Evolutionary conservation across 2,797 vertebrate species (phyloP).

Genomic region (Pseudopleuronectes americanus): DNA sequence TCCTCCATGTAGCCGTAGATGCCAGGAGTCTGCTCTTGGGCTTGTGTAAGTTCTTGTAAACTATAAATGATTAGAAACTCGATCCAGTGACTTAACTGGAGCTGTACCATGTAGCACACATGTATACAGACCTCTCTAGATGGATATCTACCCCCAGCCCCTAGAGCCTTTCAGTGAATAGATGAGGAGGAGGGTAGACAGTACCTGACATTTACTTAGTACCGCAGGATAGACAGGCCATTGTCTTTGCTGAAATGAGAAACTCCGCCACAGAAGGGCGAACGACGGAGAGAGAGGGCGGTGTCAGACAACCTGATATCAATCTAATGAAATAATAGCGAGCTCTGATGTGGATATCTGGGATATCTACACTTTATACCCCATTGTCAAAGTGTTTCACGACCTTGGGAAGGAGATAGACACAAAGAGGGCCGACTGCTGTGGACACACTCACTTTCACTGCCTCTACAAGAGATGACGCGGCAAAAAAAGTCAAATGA

Average conservation of each 20-base stretch:
- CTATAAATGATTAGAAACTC: conserved; percentile 57
- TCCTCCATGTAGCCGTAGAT: conserved; percentile 1
- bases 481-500: conserved; percentile 32
- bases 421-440: conserved; percentile 52
- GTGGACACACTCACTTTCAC: conserved; percentile 52
- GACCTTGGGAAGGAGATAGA: conserved; percentile 58
- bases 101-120: conserved; percentile 65
- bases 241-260: conserved; percentile 81
- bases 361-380: conserved; percentile 76
- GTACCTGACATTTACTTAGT: conserved; percentile 80
- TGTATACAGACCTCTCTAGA: conserved; percentile 67
- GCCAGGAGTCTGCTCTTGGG: conserved; percentile 23
- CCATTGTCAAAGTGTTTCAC: conserved; percentile 57
- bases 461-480: conserved; percentile 38
- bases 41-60: conserved; percentile 47
- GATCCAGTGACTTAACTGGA: conserved; percentile 55
- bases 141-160: conserved; percentile 71
- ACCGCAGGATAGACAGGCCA: conserved; percentile 74
- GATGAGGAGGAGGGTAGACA: conserved; percentile 72
- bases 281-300: conserved; percentile 76
- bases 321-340: conserved; percentile 90
- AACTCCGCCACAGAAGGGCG: conserved; percentile 68
- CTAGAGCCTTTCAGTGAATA: conserved; percentile 73
- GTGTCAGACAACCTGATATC: conserved; percentile 86
- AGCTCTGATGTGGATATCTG: conserved; percentile 83